Base-by-base conservation (phyloP, 2,113 vertebrate genomes). In the Pycnonotus jocosus region DNA sequence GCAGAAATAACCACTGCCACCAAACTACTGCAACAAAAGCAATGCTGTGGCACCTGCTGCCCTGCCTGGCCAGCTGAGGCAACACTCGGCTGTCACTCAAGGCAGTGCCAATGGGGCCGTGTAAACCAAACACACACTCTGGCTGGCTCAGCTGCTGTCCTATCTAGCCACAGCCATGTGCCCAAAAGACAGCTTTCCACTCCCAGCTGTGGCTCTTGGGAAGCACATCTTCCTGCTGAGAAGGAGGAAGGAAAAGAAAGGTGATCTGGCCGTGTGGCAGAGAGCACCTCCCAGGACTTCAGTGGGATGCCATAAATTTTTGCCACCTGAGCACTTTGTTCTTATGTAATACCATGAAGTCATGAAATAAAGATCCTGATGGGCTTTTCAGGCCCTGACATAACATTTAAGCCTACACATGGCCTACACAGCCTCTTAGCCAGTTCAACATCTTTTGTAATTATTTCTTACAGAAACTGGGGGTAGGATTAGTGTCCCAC, bases 21-120 rank as follows among this genome's bases (percentile, higher is more conserved):
- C 37, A 25, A 18, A 81, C 79, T 38, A 38, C 38, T 38, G 88
- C 64, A 86, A 69, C 38, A 83, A 76, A 93, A 89, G 50, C 92
- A 40, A 3, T 3, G 19, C 57, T 31, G 71, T 25, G 56, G 66
- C 94, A 97, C 95, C 97, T 98, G 97, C 95, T 95, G 20, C 86
- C 73, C 37, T 30, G 73, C 73, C 37, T 30, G 73, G 72, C 76
- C 86, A 90, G 85, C 69, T 14, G 17, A 72, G 64, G 28, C 1
- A 0, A 42, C 15, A 42, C 42, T 28, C 27, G 6, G 68, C 80
- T 66, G 38, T 91, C 61, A 38, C 37, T 87, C 86, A 86, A 84
- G 60, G 40, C 90, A 94, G 60, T n/a, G 85, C 92, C 84, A 79
- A 56, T 1, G 31, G n/a, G 70, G 71, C 88, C 61, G 60, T 44